phyloP scores from a whole-genome alignment of 2,797 vertebrate genomes.

The Sternarchorhynchus goeldii region DNA sequence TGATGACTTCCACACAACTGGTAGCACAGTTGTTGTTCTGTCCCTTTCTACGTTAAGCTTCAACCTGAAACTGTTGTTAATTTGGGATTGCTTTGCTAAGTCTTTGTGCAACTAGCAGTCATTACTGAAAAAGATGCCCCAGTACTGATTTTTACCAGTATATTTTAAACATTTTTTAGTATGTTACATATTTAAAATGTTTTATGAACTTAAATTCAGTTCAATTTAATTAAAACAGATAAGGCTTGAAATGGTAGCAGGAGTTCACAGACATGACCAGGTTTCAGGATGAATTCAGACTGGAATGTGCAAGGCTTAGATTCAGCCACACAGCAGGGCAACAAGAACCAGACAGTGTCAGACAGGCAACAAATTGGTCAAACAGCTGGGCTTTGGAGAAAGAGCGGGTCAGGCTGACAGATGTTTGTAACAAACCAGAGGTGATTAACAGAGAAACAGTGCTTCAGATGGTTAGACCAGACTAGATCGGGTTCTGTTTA shows the following conservation, averaged over 20 bases:
- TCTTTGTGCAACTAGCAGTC: not conserved
- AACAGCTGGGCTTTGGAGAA: constrained; percentile 34
- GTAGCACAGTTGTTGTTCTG: constrained; percentile 5
- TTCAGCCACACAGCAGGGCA: constrained; percentile 32
- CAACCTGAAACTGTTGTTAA: not conserved
- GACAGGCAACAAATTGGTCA: constrained; percentile 47
- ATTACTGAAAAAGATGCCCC: not conserved
- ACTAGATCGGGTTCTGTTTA: too few species aligned
- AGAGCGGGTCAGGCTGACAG: constrained; percentile 6
- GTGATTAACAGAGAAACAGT: constrained; percentile 9
- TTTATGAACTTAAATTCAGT: too few species aligned
- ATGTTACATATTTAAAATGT: too few species aligned
- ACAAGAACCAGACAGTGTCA: constrained; percentile 35
- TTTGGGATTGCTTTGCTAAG: not conserved
- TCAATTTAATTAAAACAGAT: too few species aligned
- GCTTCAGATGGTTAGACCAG: constrained; percentile 1
- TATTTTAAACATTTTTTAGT: not conserved
- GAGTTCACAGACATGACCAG: not conserved
- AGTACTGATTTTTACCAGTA: not conserved
- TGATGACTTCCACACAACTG: constrained; percentile 23
- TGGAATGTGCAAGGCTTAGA: constrained; percentile 2
- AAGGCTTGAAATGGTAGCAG: constrained; percentile 8
- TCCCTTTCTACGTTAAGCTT: constrained; percentile 4
- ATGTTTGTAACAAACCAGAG: constrained; percentile 20
- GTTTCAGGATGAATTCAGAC: constrained; percentile 30